A percentile compares a stretch with the other conserved stretches of the same genome.
phyloP scores from a whole-genome alignment of 2,113 vertebrate genomes.

The Bos taurus region ARS-UCD2.0 NC_037329.1:77113001-77113500 shows the following conservation, averaged over 20 bases:
- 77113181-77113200: not conserved
- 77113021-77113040: not conserved
- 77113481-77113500: not conserved
- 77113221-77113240: not conserved
- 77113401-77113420: not conserved
- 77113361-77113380: not conserved
- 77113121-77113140: not conserved
- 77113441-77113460: not conserved
- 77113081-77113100: not conserved
- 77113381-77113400: not conserved
- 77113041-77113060: rapidly evolving
- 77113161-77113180: not conserved
- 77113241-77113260: not conserved
- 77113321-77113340: not conserved
- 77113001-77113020: not conserved
- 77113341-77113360: not conserved
- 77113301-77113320: not conserved
- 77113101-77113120: not conserved
- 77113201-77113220: not conserved
- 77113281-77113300: not conserved
- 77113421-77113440: not conserved
- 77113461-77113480: not conserved
- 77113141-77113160: not conserved
- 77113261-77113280: not conserved
- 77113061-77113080: not conserved